These are phyloP conservation scores for Remorina albescens DNA, from an alignment of 2,797 vertebrate species.

Conservation along the genomic window DNA sequence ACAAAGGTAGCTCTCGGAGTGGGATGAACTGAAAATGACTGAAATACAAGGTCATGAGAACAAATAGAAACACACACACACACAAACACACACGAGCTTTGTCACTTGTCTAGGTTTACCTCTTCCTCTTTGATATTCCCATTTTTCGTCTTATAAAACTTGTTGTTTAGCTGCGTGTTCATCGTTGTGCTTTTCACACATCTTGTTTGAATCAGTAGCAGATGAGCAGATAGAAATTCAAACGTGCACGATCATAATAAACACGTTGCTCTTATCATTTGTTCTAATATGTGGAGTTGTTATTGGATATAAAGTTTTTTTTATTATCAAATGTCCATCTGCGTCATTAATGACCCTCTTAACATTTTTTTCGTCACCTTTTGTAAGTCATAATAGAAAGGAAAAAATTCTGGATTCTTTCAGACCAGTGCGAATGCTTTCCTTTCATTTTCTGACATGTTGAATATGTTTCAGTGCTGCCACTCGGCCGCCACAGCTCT, in stretches of 20 bases:
- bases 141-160: background rate
- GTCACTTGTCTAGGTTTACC: background rate
- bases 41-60: constrained; percentile 34
- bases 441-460: background rate
- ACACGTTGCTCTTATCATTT: background rate
- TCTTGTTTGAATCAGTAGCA: background rate
- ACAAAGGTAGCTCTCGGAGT: constrained; percentile 8
- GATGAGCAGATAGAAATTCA: background rate
- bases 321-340: background rate
- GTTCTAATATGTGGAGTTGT: too few relatives aligned
- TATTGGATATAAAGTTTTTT: too few relatives aligned
- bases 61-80: background rate
- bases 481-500: too few relatives aligned
- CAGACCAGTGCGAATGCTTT: background rate
- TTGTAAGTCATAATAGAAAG: background rate
- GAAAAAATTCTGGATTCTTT: background rate
- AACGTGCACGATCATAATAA: background rate
- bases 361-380: background rate
- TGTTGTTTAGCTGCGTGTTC: background rate
- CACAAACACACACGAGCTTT: constrained; percentile 1
- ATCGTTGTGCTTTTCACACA: background rate
- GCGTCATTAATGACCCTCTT: background rate
- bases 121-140: background rate
- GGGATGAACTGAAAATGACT: constrained; percentile 13
- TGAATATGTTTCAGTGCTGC: background rate